Conservation (phyloP, 2,113 vertebrate species). For the Saiga tatarica region DNA sequence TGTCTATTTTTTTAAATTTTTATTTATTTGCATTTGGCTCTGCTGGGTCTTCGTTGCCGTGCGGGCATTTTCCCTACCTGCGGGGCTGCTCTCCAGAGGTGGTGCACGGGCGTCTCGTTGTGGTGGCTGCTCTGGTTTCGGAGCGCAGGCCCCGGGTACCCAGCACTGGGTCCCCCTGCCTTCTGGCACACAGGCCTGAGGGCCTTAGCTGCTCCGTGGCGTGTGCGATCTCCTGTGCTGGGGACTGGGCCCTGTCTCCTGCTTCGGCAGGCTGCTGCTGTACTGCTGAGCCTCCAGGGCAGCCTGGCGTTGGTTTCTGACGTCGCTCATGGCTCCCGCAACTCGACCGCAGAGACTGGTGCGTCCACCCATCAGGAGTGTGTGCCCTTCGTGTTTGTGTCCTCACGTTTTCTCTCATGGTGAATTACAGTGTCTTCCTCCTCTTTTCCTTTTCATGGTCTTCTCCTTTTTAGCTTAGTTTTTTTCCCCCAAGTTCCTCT, state of each 20-base stretch:
- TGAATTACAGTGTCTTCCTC: constrained; percentile 4
- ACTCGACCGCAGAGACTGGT: not conserved
- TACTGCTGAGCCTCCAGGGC: not conserved
- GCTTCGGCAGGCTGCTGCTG: not conserved
- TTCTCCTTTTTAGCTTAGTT: constrained; percentile 38
- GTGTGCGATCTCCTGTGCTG: accelerated
- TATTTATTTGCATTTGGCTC: not conserved
- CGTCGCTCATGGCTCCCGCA: not conserved
- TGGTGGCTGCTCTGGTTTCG: not conserved
- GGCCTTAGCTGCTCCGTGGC: not conserved
- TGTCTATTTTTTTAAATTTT: not conserved
- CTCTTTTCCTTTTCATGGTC: not conserved
- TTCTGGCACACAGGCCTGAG: not conserved
- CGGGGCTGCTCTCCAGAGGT: not conserved
- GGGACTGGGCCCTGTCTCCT: not conserved
- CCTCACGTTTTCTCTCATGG: not conserved
- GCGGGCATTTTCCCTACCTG: accelerated
- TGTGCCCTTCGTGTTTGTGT: not conserved
- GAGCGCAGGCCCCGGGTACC: not conserved
- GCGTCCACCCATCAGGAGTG: not conserved
- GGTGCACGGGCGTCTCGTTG: accelerated
- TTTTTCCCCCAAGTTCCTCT: constrained; percentile 31
- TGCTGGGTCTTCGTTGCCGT: not conserved
- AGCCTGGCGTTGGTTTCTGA: not conserved
- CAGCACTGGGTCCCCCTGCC: not conserved